Percentiles rank a stretch among this genome's conserved stretches.
phyloP scores from a whole-genome alignment of 53 echinoderm and acorn worm species.

The Echinometra lucunter region DNA sequence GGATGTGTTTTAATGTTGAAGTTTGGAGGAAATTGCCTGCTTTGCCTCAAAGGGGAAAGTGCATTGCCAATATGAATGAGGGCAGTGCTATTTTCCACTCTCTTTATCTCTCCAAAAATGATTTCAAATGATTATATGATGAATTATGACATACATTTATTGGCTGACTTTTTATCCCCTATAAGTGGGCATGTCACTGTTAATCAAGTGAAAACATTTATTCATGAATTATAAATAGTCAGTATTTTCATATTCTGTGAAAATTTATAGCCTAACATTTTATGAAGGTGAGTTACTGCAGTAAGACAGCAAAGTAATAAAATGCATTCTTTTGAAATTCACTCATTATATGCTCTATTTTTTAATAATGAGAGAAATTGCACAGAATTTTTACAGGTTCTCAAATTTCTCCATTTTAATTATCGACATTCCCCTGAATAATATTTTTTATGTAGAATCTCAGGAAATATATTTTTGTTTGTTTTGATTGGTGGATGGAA shows the following conservation, averaged over 20 bases:
- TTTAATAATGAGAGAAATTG: no score
- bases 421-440: no score
- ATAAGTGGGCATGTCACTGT: constrained; percentile 7
- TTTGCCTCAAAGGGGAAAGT: constrained; percentile 32
- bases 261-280: neutral
- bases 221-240: neutral
- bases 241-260: neutral
- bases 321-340: neutral
- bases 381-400: no score
- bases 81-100: neutral
- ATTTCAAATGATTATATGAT: constrained; percentile 27
- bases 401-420: no score
- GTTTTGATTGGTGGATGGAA: no score
- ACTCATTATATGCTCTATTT: no score
- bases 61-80: neutral
- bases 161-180: neutral
- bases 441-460: no score
- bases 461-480: no score
- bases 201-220: neutral
- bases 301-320: neutral
- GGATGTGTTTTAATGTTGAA: constrained; percentile 62
- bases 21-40: constrained; percentile 62
- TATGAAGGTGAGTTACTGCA: neutral
- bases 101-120: constrained; percentile 19
- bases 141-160: constrained; percentile 33